Percentiles rank a stretch among this genome's conserved stretches.
Conservation (phyloP, 2,113 vertebrate genomes). For the Rhinoderma darwinii region DNA sequence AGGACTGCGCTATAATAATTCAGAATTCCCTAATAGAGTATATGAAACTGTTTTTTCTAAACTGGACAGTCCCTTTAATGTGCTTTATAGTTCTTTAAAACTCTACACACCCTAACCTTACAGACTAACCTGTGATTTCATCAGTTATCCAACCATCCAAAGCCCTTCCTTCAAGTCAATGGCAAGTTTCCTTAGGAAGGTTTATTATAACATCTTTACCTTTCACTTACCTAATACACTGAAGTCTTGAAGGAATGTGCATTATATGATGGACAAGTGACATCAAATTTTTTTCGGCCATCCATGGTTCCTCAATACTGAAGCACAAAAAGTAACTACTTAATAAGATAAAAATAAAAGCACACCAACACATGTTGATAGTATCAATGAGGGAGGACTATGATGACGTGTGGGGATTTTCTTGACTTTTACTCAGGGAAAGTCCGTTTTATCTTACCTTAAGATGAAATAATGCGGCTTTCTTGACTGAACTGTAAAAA, state of each 20-base stretch:
- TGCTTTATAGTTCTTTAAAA: no score
- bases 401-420: not conserved
- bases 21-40: no score
- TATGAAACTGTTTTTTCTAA: no score
- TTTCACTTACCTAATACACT: slow-evolving; percentile 70
- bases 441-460: slow-evolving; percentile 69
- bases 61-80: no score
- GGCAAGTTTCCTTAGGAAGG: not conserved
- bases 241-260: slow-evolving; percentile 63
- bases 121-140: no score
- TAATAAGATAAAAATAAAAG: not conserved
- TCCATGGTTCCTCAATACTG: slow-evolving; percentile 79
- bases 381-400: not conserved
- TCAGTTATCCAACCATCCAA: no score
- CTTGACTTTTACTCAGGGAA: not conserved
- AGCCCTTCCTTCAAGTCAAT: not conserved
- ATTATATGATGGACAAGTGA: slow-evolving; percentile 66
- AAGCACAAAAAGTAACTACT: slow-evolving; percentile 38
- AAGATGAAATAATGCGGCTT: slow-evolving; percentile 61
- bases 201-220: not conserved
- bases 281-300: slow-evolving; percentile 61
- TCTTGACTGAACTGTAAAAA: slow-evolving; percentile 63
- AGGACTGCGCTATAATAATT: no score
- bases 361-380: not conserved
- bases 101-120: no score